A percentile compares a stretch with the other conserved stretches of the same genome.
Evolutionary conservation across 2,888 invertebrate genomes (phyloP).

Genomic region (Morinoia aosen): DNA sequence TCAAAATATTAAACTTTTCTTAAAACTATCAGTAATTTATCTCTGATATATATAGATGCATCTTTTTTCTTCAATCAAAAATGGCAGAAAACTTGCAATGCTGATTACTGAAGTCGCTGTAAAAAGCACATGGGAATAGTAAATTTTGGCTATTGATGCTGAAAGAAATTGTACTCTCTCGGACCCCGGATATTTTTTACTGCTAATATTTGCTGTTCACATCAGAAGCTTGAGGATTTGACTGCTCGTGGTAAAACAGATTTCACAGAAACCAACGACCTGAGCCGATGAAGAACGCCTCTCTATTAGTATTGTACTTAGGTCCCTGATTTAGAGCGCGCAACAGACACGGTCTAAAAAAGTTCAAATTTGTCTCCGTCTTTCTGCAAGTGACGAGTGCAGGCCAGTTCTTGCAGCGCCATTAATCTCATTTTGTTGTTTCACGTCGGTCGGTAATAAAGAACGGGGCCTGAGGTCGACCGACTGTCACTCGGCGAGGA

Average conservation of each 20-base stretch:
- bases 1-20: too few species aligned
- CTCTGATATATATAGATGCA: too few species aligned
- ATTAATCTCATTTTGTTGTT: slow-evolving; percentile 34
- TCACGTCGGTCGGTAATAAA: not conserved
- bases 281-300: not conserved
- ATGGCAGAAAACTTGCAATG: too few species aligned
- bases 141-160: too few species aligned
- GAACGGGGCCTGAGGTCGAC: not conserved
- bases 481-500: not conserved
- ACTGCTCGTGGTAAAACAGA: not conserved
- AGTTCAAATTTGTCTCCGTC: not conserved
- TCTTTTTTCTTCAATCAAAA: too few species aligned
- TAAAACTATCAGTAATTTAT: too few species aligned
- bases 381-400: not conserved
- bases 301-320: not conserved
- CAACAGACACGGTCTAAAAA: not conserved
- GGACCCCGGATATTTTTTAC: not conserved
- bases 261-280: not conserved
- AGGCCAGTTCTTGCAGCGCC: not conserved
- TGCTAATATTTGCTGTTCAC: not conserved
- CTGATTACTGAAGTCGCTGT: too few species aligned
- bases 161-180: too few species aligned
- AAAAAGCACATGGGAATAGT: too few species aligned
- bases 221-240: not conserved
- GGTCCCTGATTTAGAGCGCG: not conserved